Percentiles rank a stretch among this genome's conserved stretches.
Evolutionary conservation across 2,888 invertebrate species (phyloP).

Genomic region (Chamaedrilus cognettii): DNA sequence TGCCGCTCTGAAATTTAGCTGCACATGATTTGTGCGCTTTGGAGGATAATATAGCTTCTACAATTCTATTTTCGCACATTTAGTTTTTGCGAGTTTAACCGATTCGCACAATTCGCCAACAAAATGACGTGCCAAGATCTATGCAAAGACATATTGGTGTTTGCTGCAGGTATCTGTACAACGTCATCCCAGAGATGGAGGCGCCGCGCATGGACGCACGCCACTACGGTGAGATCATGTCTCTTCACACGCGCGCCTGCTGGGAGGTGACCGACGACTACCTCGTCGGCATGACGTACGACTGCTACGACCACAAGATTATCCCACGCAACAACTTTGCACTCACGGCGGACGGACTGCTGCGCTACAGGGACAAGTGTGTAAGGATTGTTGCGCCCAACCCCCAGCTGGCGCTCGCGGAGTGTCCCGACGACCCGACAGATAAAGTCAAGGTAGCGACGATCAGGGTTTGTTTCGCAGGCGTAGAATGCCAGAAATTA

Average conservation of each 20-base stretch:
- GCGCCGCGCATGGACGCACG: constrained; percentile 25
- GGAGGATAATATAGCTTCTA: too few species aligned
- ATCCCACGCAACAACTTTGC: constrained; percentile 39
- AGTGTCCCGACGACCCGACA: too few species aligned
- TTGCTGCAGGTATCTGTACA: constrained; percentile 35
- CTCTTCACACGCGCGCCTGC: constrained; percentile 37
- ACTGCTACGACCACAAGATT: constrained; percentile 41
- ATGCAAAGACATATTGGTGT: too few species aligned
- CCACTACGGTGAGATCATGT: constrained; percentile 41
- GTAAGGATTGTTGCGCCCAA: constrained; percentile 27
- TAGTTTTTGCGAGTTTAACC: too few species aligned
- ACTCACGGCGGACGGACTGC: constrained; percentile 30
- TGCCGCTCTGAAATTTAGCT: too few species aligned
- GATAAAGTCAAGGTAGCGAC: too few species aligned
- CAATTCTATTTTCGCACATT: too few species aligned
- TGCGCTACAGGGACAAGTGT: constrained; percentile 35
- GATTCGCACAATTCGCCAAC: too few species aligned
- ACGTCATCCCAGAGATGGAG: constrained; percentile 63
- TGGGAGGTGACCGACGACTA: constrained; percentile 39
- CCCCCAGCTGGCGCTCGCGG: constrained; percentile 29
- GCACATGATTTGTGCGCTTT: too few species aligned
- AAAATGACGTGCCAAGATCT: too few species aligned
- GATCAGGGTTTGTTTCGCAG: too few species aligned
- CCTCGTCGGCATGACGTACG: constrained; percentile 37
- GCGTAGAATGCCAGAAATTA: too few species aligned